Percentiles rank a stretch among this genome's conserved stretches.
Conservation (phyloP, 2,797 vertebrate species). For the Thamnophis elegans region DNA sequence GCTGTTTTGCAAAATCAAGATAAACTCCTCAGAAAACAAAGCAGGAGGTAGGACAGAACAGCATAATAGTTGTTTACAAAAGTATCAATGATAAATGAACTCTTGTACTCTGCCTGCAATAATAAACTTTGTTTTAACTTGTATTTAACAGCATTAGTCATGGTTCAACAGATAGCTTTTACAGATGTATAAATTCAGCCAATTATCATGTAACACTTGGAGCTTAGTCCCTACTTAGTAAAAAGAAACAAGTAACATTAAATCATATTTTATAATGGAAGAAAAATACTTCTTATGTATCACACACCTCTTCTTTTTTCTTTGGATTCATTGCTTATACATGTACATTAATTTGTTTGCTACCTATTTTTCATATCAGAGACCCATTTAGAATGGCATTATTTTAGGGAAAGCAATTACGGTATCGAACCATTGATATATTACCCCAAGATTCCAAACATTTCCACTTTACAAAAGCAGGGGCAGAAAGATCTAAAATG, state of each 20-base stretch:
- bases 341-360: conserved; percentile 52
- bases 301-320: conserved; percentile 48
- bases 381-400: conserved; percentile 39
- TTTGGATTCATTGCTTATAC: conserved; percentile 45
- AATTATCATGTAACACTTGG: conserved; percentile 44
- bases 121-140: conserved; percentile 27
- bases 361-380: conserved; percentile 41
- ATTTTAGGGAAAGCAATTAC: conserved; percentile 52
- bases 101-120: neutral
- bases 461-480: neutral
- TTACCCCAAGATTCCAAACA: conserved; percentile 45
- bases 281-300: conserved; percentile 39
- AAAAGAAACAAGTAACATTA: conserved; percentile 47
- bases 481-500: neutral
- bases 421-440: conserved; percentile 41
- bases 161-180: conserved; percentile 27
- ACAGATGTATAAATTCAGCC: conserved; percentile 50
- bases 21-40: neutral
- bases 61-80: neutral
- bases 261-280: conserved; percentile 55
- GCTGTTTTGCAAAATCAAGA: conserved; percentile 10
- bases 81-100: neutral
- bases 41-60: neutral
- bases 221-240: conserved; percentile 50
- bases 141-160: conserved; percentile 22